Percentiles rank a stretch among this genome's conserved stretches.
These are phyloP conservation scores for silkworm (Bombyx mori) DNA, from an alignment of 1,140 invertebrate genomes.

Conservation along the genomic window DNA sequence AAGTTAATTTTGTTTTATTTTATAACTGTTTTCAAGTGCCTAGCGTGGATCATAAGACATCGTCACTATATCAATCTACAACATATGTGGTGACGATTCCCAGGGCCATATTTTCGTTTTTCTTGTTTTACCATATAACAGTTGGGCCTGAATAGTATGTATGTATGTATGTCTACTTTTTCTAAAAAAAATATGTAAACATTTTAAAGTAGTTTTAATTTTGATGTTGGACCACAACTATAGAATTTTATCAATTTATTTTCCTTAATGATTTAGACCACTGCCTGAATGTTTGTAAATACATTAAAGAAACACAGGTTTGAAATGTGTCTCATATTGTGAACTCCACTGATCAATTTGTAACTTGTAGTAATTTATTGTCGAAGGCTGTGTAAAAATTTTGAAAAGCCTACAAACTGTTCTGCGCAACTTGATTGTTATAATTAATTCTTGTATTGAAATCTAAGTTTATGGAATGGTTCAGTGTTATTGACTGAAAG, in stretches of 20 bases:
- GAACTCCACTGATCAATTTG: slow-evolving; percentile 64
- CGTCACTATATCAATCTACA: too few species aligned
- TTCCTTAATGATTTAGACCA: slow-evolving; percentile 24
- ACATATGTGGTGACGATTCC: too few species aligned
- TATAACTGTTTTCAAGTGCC: too few species aligned
- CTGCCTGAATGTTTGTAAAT: slow-evolving; percentile 60
- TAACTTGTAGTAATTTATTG: slow-evolving; percentile 66
- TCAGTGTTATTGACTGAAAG: slow-evolving; percentile 68
- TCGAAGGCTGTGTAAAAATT: slow-evolving; percentile 64
- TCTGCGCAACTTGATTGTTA: slow-evolving; percentile 46
- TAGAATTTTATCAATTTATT: slow-evolving; percentile 1
- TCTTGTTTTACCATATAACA: too few species aligned
- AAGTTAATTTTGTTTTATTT: too few species aligned
- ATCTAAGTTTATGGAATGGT: slow-evolving; percentile 63
- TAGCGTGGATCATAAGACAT: too few species aligned
- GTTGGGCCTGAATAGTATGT: too few species aligned
- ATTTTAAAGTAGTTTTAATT: background rate
- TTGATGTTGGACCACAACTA: background rate
- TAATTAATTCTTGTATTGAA: slow-evolving; percentile 53
- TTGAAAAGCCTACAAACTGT: slow-evolving; percentile 48
- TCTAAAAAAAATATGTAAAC: too few species aligned
- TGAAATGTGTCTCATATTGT: slow-evolving; percentile 38
- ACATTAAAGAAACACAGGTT: slow-evolving; percentile 24
- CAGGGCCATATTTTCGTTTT: too few species aligned
- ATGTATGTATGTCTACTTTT: too few species aligned